These are phyloP conservation scores for Netelia virgata DNA, from an alignment of 2,888 invertebrate genomes.

Conservation along the genomic window DNA sequence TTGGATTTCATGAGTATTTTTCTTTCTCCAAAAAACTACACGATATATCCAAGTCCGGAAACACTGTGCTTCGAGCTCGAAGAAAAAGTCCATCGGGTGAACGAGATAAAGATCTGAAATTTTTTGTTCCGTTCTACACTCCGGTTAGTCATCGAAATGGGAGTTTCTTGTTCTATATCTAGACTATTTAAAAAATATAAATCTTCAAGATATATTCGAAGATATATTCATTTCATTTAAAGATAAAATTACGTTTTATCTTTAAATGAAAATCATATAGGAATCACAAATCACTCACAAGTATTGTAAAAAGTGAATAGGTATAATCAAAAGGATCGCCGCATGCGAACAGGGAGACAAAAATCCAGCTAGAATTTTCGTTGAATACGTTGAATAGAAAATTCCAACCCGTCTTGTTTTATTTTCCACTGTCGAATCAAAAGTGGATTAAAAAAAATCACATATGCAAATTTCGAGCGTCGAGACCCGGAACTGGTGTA, in stretches of 20 bases:
- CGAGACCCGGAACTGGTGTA: background rate
- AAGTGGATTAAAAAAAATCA: background rate
- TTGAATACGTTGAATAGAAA: background rate
- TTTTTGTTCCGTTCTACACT: background rate
- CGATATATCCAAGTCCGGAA: conserved; percentile 1
- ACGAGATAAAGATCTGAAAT: background rate
- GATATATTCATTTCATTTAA: no score
- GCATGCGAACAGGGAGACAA: background rate
- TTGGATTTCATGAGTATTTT: conserved; percentile 14
- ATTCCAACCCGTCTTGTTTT: background rate
- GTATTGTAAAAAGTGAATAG: no score
- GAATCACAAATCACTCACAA: no score
- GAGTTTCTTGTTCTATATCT: no score
- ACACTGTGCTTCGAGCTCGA: background rate
- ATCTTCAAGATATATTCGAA: no score
- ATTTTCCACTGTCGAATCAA: background rate
- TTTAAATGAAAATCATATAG: no score
- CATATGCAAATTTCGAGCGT: background rate
- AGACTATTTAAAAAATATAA: no score
- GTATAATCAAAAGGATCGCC: no score
- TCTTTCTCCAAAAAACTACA: conserved; percentile 8
- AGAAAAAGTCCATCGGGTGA: background rate
- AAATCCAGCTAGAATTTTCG: background rate
- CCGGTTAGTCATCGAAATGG: background rate
- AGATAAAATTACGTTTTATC: no score